Conservation (phyloP, 2,888 invertebrate genomes). For the Ophion costatus region DNA sequence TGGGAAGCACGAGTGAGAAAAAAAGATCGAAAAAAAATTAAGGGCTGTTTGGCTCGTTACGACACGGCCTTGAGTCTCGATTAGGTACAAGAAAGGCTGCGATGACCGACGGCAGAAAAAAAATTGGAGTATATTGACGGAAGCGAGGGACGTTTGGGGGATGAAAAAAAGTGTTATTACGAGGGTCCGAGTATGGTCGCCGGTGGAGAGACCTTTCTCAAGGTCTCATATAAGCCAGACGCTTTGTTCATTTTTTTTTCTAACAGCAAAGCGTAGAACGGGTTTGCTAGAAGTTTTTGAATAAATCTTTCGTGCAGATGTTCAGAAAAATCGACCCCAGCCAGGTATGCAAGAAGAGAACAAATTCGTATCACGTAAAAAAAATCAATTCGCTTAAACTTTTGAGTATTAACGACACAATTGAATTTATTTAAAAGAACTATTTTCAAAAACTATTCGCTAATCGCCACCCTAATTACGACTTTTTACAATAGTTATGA, state of each 20-base stretch:
- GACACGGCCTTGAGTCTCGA: constrained; percentile 71
- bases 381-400: constrained; percentile 11
- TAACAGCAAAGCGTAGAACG: constrained; percentile 12
- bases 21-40: constrained; percentile 41
- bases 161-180: constrained; percentile 70
- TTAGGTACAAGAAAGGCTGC: constrained; percentile 60
- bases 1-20: not conserved
- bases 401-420: too few species aligned
- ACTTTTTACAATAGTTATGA: too few species aligned
- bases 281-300: not conserved
- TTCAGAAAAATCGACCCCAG: constrained; percentile 1
- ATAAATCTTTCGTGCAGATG: not conserved
- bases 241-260: constrained; percentile 30
- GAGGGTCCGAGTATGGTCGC: constrained; percentile 64
- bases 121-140: constrained; percentile 81
- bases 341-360: not conserved
- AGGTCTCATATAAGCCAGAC: not conserved
- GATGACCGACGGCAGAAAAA: constrained; percentile 71
- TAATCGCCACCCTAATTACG: too few species aligned
- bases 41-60: constrained; percentile 57
- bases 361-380: not conserved
- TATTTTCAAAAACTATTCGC: too few species aligned
- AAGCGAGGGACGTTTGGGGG: constrained; percentile 73
- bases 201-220: constrained; percentile 44
- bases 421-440: too few species aligned